Evolutionary conservation across 2,888 invertebrate species (phyloP), one percentile per base, ranked within the genome.

Genomic region (Epicampocera succincta): DNA sequence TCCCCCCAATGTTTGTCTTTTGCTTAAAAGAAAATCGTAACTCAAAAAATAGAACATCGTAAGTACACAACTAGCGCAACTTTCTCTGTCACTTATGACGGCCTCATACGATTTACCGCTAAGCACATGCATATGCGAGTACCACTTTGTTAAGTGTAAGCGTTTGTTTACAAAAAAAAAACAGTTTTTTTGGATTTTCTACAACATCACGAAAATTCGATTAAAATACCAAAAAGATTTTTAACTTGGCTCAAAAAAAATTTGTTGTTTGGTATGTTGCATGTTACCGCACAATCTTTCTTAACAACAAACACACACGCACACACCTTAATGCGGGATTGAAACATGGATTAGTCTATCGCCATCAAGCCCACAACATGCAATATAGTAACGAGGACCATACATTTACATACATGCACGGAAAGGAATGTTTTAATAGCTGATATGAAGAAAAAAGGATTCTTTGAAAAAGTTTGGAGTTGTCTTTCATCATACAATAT

Each of bases 121-220:
- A 25, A 25, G 25, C 25, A 25, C 25, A 25, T 25, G 25, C 25
- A n/a, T n/a, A n/a, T n/a, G n/a, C n/a, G n/a, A n/a, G n/a, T n/a
- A 25, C 25, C 25, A 25, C 25, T 25, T 25, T 33, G 8, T 33
- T 8, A 33, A 33, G 3, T 33, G 8, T 6, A 33, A 8, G 48
- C 66, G 56, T 58, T 48, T 66, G 52, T 68, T 73, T 33, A 52
- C 29, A 54, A 71, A 78, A 25, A 66, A 73, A 21, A 68, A 50
- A 60, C 4, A 9, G 11, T 15, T 40, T 19, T 78, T 78, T 60
- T 74, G 78, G 71, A 75, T 82, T 82, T 82, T 74, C 82, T 74
- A 71, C 78, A 82, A 82, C 78, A 82, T 82, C 82, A 82, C 82
- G 82, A 82, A 78, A 82, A 82, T 82, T 82, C 82, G 82, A 82